These are phyloP conservation scores for Xylocampa areola DNA, from an alignment of 2,888 invertebrate genomes.

Conservation along the genomic window DNA sequence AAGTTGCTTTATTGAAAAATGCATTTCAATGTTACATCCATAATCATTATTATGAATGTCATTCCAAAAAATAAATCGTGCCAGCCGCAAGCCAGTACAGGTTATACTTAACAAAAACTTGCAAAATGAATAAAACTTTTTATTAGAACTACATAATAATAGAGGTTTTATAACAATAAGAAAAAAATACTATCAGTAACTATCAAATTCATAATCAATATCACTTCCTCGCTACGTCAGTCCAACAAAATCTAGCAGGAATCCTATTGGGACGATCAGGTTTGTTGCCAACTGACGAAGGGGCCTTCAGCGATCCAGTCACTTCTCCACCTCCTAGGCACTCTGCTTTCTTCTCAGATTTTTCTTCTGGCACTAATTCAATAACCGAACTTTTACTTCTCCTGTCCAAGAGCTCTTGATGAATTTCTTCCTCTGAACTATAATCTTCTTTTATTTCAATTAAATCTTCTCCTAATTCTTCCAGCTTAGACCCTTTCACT, in stretches of 20 bases:
- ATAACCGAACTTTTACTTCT: conserved; percentile 56
- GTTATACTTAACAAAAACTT: conserved; percentile 15
- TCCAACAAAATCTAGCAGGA: conserved; percentile 84
- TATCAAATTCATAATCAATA: conserved; percentile 30
- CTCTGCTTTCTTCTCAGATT: conserved; percentile 45
- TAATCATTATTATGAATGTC: too few relatives aligned
- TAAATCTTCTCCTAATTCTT: conserved; percentile 75
- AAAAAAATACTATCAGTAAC: conserved; percentile 30
- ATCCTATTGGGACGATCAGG: conserved; percentile 71
- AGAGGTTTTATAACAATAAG: conserved; percentile 31
- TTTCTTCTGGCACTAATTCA: conserved; percentile 45
- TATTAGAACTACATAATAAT: conserved; percentile 42
- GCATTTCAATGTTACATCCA: too few relatives aligned
- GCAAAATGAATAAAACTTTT: conserved; percentile 39
- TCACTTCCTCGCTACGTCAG: conserved; percentile 70
- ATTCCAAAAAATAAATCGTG: conserved; percentile 11
- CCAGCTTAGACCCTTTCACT: conserved; percentile 71
- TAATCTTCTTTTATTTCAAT: conserved; percentile 63
- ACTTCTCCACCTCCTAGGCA: conserved; percentile 68
- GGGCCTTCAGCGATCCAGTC: conserved; percentile 38
- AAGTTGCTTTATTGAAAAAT: too few relatives aligned
- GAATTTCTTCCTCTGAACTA: conserved; percentile 73
- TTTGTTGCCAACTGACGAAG: conserved; percentile 61
- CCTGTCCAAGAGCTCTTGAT: conserved; percentile 59
- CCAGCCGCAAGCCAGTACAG: conserved; percentile 25